phyloP scores from a whole-genome alignment of 1,140 invertebrate species.

The Drosophila prosaltans region DNA sequence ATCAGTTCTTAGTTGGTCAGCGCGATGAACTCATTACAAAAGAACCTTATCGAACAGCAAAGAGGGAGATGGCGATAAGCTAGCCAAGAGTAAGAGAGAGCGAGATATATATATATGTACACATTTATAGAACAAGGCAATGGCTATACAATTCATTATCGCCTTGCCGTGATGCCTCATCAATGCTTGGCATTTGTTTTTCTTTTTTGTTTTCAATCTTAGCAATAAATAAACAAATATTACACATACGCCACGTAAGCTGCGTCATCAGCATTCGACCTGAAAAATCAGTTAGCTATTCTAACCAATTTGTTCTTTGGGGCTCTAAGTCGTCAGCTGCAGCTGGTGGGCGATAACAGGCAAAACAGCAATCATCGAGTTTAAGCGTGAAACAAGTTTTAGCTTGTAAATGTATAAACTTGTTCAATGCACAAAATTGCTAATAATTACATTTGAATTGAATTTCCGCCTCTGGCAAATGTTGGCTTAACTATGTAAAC shows the following conservation, averaged over 20 bases:
- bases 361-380: neutral
- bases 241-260: conserved; percentile 2
- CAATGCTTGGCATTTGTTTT: neutral
- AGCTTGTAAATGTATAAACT: conserved; percentile 51
- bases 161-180: conserved; percentile 2
- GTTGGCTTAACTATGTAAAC: conserved; percentile 69
- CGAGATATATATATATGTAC: neutral
- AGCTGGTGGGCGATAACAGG: conserved; percentile 5
- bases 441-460: conserved; percentile 66
- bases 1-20: conserved; percentile 9
- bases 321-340: neutral
- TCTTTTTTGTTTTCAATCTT: neutral
- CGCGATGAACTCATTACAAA: conserved; percentile 27
- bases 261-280: neutral
- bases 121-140: neutral
- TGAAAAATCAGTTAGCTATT: neutral
- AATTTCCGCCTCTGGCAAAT: conserved; percentile 66
- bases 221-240: conserved; percentile 10
- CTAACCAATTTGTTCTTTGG: neutral
- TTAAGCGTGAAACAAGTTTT: conserved; percentile 1
- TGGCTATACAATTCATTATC: conserved; percentile 8
- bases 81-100: neutral
- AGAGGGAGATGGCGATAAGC: neutral
- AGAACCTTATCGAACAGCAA: conserved; percentile 20
- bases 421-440: conserved; percentile 62